Conservation (phyloP, 2,888 invertebrate species). For the Lepidochrysops patricia region DNA sequence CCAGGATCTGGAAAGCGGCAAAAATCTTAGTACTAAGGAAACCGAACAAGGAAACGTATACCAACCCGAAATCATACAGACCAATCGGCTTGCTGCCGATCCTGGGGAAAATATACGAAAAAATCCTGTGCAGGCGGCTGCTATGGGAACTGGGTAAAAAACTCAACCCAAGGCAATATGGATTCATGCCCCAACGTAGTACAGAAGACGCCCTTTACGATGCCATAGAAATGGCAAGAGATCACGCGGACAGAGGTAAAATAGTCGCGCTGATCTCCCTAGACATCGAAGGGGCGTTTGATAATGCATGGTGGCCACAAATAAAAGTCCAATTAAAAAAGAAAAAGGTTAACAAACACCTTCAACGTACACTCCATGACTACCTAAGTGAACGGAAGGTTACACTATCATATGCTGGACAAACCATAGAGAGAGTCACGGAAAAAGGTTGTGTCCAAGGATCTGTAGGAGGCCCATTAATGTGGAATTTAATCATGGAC, state of each 20-base stretch:
- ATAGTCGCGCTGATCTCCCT: conserved; percentile 23
- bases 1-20: conserved; percentile 19
- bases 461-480: conserved; percentile 19
- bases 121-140: conserved; percentile 16
- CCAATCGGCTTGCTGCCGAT: conserved; percentile 21
- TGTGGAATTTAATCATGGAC: conserved; percentile 25
- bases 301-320: conserved; percentile 21
- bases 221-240: conserved; percentile 13
- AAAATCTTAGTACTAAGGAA: conserved; percentile 16
- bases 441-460: conserved; percentile 24
- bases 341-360: neutral
- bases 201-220: neutral
- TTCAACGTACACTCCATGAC: neutral
- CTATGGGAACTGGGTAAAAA: neutral
- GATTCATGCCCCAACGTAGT: neutral
- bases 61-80: conserved; percentile 17
- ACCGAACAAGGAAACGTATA: conserved; percentile 15
- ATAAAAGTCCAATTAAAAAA: conserved; percentile 5
- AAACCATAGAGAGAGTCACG: conserved; percentile 1
- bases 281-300: conserved; percentile 19
- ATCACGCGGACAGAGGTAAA: neutral
- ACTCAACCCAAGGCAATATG: neutral
- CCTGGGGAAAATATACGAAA: conserved; percentile 21
- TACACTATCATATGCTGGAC: conserved; percentile 17
- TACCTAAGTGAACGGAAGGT: conserved; percentile 19